Evolutionary conservation across 2,797 vertebrate species (phyloP), one percentile per base, ranked within the genome.

Genomic region (Cirrhinus mrigala): DNA sequence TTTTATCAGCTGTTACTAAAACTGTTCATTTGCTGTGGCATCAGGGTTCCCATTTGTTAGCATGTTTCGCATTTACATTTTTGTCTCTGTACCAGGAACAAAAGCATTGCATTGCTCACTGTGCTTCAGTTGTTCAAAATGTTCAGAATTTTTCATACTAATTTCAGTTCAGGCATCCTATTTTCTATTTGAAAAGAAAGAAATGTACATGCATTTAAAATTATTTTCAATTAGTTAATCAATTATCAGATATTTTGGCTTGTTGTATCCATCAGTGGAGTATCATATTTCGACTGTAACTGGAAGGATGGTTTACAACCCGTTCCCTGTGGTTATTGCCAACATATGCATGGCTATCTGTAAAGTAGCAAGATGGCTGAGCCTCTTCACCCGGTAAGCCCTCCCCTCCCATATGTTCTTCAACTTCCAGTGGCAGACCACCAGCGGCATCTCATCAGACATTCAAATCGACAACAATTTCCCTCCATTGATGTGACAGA

Each of bases 391-490:
- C 74, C 81, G 22, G 48, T 81, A 62, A 82, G 37, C 81, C 79
- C 73, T 56, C 29, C 66, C 60, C 44, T 87, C 90, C 90, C 89
- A 92, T 87, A 74, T 91, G 89, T 89, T 92, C 92, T 89, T 92
- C 92, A 78, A 54, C 81, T 77, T 82, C 89, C 85, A 4, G 92
- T 94, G 94, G 92, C 86, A 92, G 93, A 92, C 91, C 92, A 27
- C 37, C 81, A 91, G 91, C 91, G 90, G 82, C 84, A 74, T 93
- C 92, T 92, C 90, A 91, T 93, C 91, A 90, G 92, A 92, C 88
- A 93, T 90, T 91, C 88, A 89, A 86, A 90, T 82, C 87, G 87
- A 74, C 84, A 87, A 81, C 76, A 87, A 92, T 94, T 93, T 93
- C 82, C 90, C 93, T 73, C 48, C 16, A 52, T 10, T 18, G 64